Evolutionary conservation across 2,113 vertebrate genomes (phyloP), one percentile per base, ranked within the genome.

Genomic region (Mus musculus): DNA sequence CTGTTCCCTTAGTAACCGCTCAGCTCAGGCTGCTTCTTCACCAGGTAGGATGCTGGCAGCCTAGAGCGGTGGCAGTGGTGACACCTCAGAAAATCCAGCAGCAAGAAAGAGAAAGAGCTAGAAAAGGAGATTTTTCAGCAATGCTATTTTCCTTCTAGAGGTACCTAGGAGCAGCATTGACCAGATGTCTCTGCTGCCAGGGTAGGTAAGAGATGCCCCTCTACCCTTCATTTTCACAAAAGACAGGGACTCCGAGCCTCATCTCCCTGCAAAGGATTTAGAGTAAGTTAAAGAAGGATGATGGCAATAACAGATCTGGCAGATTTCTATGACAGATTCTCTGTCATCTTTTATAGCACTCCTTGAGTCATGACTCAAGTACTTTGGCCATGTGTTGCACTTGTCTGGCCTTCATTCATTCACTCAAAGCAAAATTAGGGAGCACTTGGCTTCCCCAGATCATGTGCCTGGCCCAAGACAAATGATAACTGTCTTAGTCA

Each of bases 101-200:
- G 36, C 49, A 90, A 77, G 89, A 46, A 91, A 54, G 33, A 94
- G 89, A 95, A 94, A 90, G 61, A 69, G 30, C 59, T 91, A 7
- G 61, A 75, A 95, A 88, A 89, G 67, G 39, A 97, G 42, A 89
- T 88, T 75, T 90, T 14, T 36, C 16, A 49, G 19, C 76, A 89
- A 78, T 72, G 6, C 46, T 49, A 76, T 88, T 88, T 90, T 84
- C 78, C n/a, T 95, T 86, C 33, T 39, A 7, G 36, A 91, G 56
- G 77, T 39, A 91, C 13, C 13, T 20, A 46, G 73, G 33, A n/a
- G 71, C 26, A 71, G 63, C 30, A n/a, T 17, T 22, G 49, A 9
- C 1, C 2, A 87, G 42, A 7, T 42, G 61, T 82, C 76, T 22
- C 12, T 46, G n/a, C 73, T 71, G 3, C 42, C 63, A 61, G 8